Percentiles rank a stretch among this genome's conserved stretches.
phyloP scores from a whole-genome alignment of 2,797 vertebrate genomes.

The Knipowitschia caucasica region DNA sequence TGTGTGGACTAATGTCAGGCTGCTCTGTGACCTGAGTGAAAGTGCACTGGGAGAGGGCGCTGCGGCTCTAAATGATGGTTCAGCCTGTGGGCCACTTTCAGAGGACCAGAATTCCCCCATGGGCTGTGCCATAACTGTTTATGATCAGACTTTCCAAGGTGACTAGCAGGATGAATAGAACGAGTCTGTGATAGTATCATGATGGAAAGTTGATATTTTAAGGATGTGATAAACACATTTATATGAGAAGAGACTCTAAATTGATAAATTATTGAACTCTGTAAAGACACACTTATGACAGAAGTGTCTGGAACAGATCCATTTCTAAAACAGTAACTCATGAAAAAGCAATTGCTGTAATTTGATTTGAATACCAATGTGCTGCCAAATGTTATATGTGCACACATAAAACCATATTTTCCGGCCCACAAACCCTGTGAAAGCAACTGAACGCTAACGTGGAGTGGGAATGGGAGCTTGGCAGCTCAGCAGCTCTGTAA shows the following conservation, averaged over 20 bases:
- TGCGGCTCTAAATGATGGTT: conserved; percentile 45
- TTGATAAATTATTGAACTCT: conserved; percentile 31
- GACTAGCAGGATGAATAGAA: conserved; percentile 2
- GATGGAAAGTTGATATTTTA: conserved; percentile 18
- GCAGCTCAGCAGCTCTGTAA: conserved; percentile 64
- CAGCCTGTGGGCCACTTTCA: conserved; percentile 48
- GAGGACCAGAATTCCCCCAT: conserved; percentile 28
- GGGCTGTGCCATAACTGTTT: conserved; percentile 16
- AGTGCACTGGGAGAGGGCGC: conserved; percentile 12
- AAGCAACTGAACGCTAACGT: conserved; percentile 62
- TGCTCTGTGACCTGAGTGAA: conserved; percentile 56
- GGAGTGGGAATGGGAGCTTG: conserved; percentile 52
- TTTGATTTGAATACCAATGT: conserved; percentile 76
- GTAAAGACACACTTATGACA: conserved; percentile 44
- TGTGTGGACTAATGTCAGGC: conserved; percentile 42
- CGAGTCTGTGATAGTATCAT: not conserved
- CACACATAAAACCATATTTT: conserved; percentile 76
- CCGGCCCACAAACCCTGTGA: conserved; percentile 70
- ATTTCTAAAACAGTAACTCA: conserved; percentile 69
- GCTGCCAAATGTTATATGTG: conserved; percentile 74
- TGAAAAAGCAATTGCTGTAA: conserved; percentile 69
- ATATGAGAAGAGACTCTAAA: conserved; percentile 30
- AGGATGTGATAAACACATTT: conserved; percentile 16
- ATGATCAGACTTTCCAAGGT: conserved; percentile 19
- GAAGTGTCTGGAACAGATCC: conserved; percentile 55